These are phyloP conservation scores for Phragmatobia fuliginosa DNA, from an alignment of 2,888 invertebrate species.

Conservation along the genomic window DNA sequence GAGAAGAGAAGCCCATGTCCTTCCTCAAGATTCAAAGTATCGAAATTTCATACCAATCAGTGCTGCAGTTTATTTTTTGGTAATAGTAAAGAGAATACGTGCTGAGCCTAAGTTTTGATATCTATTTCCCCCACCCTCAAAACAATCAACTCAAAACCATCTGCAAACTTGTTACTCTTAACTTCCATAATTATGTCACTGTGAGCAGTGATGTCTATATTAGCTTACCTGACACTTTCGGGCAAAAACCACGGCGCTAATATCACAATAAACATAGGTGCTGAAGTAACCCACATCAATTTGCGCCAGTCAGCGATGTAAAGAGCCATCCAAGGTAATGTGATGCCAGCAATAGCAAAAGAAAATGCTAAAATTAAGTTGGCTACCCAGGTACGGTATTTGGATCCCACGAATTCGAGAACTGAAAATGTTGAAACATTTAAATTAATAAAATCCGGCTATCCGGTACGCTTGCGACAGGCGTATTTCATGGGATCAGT, in stretches of 20 bases:
- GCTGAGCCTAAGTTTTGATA: too few species aligned
- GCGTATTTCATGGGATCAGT: too few species aligned
- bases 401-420: constrained; percentile 79
- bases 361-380: constrained; percentile 61
- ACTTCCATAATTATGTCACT: too few species aligned
- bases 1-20: too few species aligned
- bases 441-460: background rate
- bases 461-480: too few species aligned
- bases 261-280: constrained; percentile 69
- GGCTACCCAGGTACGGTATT: constrained; percentile 77
- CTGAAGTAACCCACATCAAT: constrained; percentile 71
- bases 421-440: constrained; percentile 53
- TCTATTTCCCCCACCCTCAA: too few species aligned
- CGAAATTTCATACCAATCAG: too few species aligned
- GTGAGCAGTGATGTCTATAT: background rate
- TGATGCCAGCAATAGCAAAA: constrained; percentile 75
- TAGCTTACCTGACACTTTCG: constrained; percentile 75
- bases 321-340: constrained; percentile 79
- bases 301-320: constrained; percentile 74
- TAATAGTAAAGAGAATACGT: too few species aligned
- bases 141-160: too few species aligned
- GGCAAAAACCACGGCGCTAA: constrained; percentile 72
- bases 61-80: too few species aligned
- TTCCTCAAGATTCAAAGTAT: too few species aligned
- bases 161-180: too few species aligned